Evolutionary conservation across 1,140 invertebrate genomes (phyloP).

Genomic region (Sarcophaga peregrina): DNA sequence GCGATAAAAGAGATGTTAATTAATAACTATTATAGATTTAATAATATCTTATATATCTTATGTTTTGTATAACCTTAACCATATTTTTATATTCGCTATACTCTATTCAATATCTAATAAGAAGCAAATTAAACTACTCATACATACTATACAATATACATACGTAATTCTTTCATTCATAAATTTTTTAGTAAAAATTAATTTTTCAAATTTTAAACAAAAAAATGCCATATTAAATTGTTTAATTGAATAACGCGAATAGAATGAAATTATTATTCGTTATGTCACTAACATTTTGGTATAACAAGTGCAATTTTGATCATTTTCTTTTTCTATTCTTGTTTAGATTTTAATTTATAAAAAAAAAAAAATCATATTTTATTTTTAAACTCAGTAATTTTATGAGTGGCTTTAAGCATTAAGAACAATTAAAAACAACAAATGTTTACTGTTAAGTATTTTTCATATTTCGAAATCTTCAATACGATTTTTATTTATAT

Average conservation of each 20-base stretch:
- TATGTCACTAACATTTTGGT: neutral
- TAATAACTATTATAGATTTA: constrained; percentile 45
- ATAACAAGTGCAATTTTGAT: constrained; percentile 3
- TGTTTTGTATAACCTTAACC: neutral
- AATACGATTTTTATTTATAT: too few relatives aligned
- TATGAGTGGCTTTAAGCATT: too few relatives aligned
- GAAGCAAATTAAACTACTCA: too few relatives aligned
- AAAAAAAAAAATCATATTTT: neutral
- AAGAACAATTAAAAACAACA: too few relatives aligned
- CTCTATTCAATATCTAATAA: too few relatives aligned
- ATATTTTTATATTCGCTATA: neutral
- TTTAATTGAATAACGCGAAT: neutral
- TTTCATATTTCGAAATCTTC: too few relatives aligned
- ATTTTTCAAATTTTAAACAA: too few relatives aligned
- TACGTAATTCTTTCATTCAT: too few relatives aligned
- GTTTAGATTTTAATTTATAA: neutral
- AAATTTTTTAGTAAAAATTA: too few relatives aligned
- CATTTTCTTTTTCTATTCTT: neutral
- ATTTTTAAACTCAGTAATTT: neutral
- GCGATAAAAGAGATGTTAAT: constrained; percentile 66
- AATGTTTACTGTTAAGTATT: too few relatives aligned
- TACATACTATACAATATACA: too few relatives aligned
- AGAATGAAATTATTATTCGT: neutral
- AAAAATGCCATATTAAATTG: neutral
- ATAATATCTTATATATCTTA: neutral